phyloP scores from a whole-genome alignment of 2,113 vertebrate species.

The Micronisus gabar region DNA sequence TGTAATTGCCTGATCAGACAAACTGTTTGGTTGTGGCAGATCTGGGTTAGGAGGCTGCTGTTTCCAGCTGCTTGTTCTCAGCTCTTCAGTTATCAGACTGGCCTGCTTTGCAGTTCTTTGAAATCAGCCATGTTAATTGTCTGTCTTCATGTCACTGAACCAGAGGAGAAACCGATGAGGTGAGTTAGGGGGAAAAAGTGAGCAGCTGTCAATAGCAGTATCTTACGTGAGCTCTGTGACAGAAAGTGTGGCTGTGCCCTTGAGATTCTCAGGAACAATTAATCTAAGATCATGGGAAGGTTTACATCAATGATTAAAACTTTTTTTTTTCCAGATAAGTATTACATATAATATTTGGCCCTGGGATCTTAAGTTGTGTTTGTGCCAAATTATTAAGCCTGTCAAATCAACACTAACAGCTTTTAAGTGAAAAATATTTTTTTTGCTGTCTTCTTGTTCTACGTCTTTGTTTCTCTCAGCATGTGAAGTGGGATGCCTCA shows the following conservation, averaged over 20 bases:
- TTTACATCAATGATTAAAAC: not conserved
- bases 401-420: not conserved
- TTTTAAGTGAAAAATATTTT: not conserved
- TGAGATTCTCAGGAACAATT: not conserved
- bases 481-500: not conserved
- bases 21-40: not conserved
- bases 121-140: not conserved
- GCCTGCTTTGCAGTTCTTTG: not conserved
- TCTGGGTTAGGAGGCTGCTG: constrained; percentile 30
- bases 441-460: not conserved
- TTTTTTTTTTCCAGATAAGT: not conserved
- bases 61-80: not conserved
- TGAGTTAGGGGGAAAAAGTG: not conserved
- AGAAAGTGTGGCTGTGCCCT: not conserved
- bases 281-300: not conserved
- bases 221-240: not conserved
- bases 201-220: not conserved
- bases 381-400: not conserved
- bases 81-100: not conserved
- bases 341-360: not conserved
- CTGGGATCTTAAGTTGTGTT: not conserved
- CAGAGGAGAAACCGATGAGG: not conserved
- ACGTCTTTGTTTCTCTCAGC: not conserved
- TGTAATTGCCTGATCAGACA: not conserved
- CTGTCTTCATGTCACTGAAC: not conserved